Evolutionary conservation across 1,140 invertebrate genomes (phyloP), one percentile per base, ranked within the genome.

Genomic region (Scylla paramamosain): DNA sequence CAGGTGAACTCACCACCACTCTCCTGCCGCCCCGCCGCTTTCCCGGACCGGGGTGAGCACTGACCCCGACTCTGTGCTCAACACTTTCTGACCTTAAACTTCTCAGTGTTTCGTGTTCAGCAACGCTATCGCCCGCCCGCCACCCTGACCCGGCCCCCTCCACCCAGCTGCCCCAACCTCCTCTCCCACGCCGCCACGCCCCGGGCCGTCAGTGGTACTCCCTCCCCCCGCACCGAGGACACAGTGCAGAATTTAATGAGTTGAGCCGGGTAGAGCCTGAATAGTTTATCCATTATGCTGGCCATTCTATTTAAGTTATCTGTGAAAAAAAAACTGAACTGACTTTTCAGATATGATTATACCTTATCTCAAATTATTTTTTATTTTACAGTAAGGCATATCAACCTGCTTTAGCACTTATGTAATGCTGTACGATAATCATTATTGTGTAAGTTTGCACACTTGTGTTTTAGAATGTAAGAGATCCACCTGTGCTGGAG

Each of bases 361-460:
- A 20, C 39, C 39, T 39, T 45, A 28, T 16, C 0, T 93, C 29
- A 29, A 31, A 31, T 48, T 83, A 20, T 90, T 16, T 84, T 91
- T 94, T 94, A 8, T 94, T 95, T 32, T 39, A 95, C 90, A 59
- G 90, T 29, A 95, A 92, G 82, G 77, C 94, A 95, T 95, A 95
- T 95, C 89, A 95, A 52, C 91, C 92, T 32, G 83, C 92, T 93
- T 95, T 88, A 95, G 94, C 94, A 95, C 94, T 91, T 95, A 92
- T 52, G 91, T 95, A 87, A 87, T 87, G 94, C 94, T 86, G 84
- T 95, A 92, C n/a, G 94, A 95, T 95, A 95, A 95, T 95, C 94
- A 95, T 92, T 95, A 95, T 45, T 92, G 91, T 95, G 91, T 95
- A 95, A 95, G 94, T 95, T 87, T 93, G 91, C 94, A 95, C 94